Percentiles rank a stretch among this genome's conserved stretches.
Conservation (phyloP, 2,113 vertebrate genomes). For the Oryzias melastigma region DNA sequence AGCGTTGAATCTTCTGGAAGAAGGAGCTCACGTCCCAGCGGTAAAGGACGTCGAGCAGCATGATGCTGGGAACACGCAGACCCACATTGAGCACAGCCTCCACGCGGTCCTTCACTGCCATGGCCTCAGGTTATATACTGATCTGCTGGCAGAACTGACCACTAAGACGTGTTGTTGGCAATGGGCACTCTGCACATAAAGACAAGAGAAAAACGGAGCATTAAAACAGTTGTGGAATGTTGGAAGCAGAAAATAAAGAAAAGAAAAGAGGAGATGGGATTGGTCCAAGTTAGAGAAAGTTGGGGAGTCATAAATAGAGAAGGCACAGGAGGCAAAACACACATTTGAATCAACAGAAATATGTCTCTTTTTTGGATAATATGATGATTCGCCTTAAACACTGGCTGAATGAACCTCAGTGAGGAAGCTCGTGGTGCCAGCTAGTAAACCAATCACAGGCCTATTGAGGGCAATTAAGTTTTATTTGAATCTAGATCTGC, state of each 20-base stretch:
- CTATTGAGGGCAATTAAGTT: too few relatives aligned
- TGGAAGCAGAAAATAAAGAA: not conserved
- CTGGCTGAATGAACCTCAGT: too few relatives aligned
- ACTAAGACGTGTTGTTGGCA: conserved; percentile 34
- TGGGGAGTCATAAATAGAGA: conserved; percentile 3
- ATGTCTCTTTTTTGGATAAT: too few relatives aligned
- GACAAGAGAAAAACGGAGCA: not conserved
- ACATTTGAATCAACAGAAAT: not conserved
- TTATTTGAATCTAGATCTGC: too few relatives aligned
- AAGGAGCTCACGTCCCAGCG: conserved; percentile 98
- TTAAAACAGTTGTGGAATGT: not conserved
- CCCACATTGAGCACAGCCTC: conserved; percentile 98
- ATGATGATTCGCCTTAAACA: too few relatives aligned
- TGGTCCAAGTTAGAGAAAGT: conserved; percentile 12
- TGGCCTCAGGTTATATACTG: conserved; percentile 74
- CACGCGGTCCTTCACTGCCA: conserved; percentile 91
- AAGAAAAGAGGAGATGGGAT: conserved; percentile 1
- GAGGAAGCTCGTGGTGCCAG: too few relatives aligned
- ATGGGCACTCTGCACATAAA: conserved; percentile 30
- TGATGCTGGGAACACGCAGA: conserved; percentile 95
- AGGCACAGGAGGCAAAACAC: not conserved
- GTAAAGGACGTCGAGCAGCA: conserved; percentile 96
- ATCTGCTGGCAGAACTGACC: conserved; percentile 58
- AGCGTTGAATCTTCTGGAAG: conserved; percentile 99
- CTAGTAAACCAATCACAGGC: too few relatives aligned